A percentile compares a stretch with the other conserved stretches of the same genome.
phyloP scores from a whole-genome alignment of 1,140 invertebrate genomes.

The Leptopilina clavipes region DNA sequence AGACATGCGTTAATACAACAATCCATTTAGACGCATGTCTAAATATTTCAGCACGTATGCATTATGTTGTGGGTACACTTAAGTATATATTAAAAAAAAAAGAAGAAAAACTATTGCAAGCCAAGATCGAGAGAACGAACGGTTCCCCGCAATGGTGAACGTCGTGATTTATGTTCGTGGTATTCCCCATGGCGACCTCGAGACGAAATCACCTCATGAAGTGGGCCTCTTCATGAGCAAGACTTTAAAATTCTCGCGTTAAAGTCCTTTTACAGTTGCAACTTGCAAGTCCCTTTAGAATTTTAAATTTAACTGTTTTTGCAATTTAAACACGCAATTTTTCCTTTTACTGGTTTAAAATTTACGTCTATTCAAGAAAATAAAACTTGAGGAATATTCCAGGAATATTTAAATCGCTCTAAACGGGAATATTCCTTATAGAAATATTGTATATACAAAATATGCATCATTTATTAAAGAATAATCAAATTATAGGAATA shows the following conservation, averaged over 20 bases:
- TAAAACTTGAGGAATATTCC: too few relatives aligned
- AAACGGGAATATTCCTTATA: too few relatives aligned
- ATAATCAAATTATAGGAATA: too few relatives aligned
- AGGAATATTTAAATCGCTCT: too few relatives aligned
- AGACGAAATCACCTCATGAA: slow-evolving; percentile 29
- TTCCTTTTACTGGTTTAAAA: too few relatives aligned
- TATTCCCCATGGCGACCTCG: slow-evolving; percentile 19
- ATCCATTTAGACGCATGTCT: neutral
- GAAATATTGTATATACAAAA: too few relatives aligned
- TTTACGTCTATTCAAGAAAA: too few relatives aligned
- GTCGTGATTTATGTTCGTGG: slow-evolving; percentile 29
- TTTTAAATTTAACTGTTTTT: neutral
- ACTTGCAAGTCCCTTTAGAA: neutral
- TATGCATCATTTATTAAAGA: too few relatives aligned
- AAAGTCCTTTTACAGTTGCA: too few relatives aligned
- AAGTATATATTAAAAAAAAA: neutral
- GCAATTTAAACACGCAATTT: too few relatives aligned
- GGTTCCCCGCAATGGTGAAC: slow-evolving; percentile 2
- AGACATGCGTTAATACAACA: neutral
- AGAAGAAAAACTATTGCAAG: slow-evolving; percentile 22
- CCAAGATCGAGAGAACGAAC: slow-evolving; percentile 21
- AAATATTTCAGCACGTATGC: neutral
- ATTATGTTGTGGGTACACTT: neutral
- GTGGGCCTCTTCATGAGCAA: slow-evolving; percentile 19
- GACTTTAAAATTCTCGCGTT: too few relatives aligned